Percentiles rank a stretch among this genome's conserved stretches.
These are phyloP conservation scores for Lontra canadensis DNA, from an alignment of 2,113 vertebrate species.

Conservation along the genomic window DNA sequence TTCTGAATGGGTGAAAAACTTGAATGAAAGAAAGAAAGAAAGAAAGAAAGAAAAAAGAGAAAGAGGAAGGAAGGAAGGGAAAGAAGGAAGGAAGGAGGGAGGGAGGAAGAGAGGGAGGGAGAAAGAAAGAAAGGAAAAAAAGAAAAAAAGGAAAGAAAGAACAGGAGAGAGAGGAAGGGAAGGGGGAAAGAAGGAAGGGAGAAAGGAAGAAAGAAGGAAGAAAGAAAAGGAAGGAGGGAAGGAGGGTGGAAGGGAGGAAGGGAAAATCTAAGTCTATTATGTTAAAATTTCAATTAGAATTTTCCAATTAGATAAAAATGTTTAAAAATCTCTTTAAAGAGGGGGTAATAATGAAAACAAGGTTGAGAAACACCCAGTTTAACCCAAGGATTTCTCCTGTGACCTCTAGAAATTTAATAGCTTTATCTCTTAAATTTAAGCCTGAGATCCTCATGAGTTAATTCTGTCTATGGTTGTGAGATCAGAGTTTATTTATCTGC, in stretches of 20 bases:
- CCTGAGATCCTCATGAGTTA: not conserved
- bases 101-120: too few relatives aligned
- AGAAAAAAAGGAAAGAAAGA: not conserved
- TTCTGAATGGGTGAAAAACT: not conserved
- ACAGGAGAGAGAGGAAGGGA: not conserved
- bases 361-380: not conserved
- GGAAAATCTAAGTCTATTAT: not conserved
- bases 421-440: not conserved
- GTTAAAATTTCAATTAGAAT: not conserved
- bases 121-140: not conserved
- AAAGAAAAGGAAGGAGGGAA: too few relatives aligned
- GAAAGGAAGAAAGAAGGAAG: not conserved
- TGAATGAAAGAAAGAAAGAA: not conserved
- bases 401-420: not conserved
- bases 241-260: not conserved
- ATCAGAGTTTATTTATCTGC: not conserved
- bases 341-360: not conserved
- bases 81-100: too few relatives aligned
- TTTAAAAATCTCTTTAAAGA: not conserved
- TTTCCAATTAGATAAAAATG: not conserved
- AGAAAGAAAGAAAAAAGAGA: too few relatives aligned
- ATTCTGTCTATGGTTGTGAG: not conserved
- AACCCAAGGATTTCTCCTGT: not conserved
- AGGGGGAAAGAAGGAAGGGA: fast-evolving
- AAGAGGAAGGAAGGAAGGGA: fast-evolving